Evolutionary conservation across 2,888 invertebrate genomes (phyloP), one percentile per base, ranked within the genome.

Genomic region (Brassicogethes aeneus): DNA sequence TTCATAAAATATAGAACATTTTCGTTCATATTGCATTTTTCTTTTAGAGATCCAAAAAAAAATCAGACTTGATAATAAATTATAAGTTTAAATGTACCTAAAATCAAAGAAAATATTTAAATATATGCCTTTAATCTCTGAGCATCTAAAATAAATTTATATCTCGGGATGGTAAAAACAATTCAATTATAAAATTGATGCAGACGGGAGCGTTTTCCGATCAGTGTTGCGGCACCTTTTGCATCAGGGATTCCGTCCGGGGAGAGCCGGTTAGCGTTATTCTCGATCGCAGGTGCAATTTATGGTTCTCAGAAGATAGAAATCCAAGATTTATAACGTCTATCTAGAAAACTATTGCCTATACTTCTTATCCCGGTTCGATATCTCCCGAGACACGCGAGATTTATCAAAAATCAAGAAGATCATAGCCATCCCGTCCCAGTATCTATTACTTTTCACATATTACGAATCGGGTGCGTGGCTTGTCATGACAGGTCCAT

Each of bases 261-360:
- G 58, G 58, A 56, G 57, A 53, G 54, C 56, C 60, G 59, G 55
- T 59, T 61, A 60, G 57, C 59, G 57, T 58, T 61, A 59, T 57
- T 59, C 60, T 51, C 60, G 63, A 64, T 65, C 65, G 57, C 67
- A 68, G 66, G 66, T 68, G 66, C 65, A 61, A 67, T 68, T 67
- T 68, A 68, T 68, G 64, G 62, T 60, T 56, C 63, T 62, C 64
- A 59, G 60, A 64, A 66, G 66, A 67, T 67, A 66, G 66, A 65
- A 66, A 65, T 64, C 58, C 54, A 56, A 64, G 67, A 68, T 68
- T 68, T 68, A 68, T 63, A 57, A 56, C 61, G 57, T 56, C 65
- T 64, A 67, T 68, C 65, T 64, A 50, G 56, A 61, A 62, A 65
- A 65, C 66, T 67, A 66, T 66, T 63, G 66, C 64, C 64, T 62